Conservation (phyloP, 2,888 invertebrate genomes). For the Dione vanillae region DNA sequence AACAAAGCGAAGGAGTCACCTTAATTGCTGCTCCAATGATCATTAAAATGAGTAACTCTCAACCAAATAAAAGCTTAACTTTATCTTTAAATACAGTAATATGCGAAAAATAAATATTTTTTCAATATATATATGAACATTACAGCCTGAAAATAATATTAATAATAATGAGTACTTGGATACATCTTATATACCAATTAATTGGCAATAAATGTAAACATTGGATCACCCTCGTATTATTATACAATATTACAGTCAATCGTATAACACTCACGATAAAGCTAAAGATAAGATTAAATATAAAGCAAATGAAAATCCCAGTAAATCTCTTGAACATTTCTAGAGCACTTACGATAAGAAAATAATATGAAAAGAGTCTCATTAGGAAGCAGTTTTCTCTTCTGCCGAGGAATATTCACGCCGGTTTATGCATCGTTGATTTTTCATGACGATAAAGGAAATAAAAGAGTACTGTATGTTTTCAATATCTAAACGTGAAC, state of each 20-base stretch:
- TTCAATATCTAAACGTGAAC: slow-evolving; percentile 19
- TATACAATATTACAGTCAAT: slow-evolving; percentile 9
- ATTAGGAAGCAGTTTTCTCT: slow-evolving; percentile 39
- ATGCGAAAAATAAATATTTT: too few relatives aligned
- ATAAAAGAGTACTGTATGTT: slow-evolving; percentile 30
- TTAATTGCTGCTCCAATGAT: neutral
- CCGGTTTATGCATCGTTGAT: slow-evolving; percentile 36
- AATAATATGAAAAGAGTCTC: slow-evolving; percentile 38
- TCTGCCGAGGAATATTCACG: slow-evolving; percentile 31
- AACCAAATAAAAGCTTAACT: too few relatives aligned
- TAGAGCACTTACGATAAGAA: slow-evolving; percentile 32
- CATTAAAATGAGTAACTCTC: neutral
- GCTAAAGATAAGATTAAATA: too few relatives aligned
- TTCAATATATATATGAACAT: too few relatives aligned
- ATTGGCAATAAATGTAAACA: neutral
- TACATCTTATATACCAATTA: neutral
- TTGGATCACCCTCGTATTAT: neutral
- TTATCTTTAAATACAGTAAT: too few relatives aligned
- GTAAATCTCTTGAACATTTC: slow-evolving; percentile 19
- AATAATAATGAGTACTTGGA: neutral
- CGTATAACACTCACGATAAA: neutral
- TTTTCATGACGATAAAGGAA: slow-evolving; percentile 37
- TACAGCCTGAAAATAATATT: too few relatives aligned
- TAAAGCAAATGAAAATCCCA: slow-evolving; percentile 2
- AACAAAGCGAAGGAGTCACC: neutral